phyloP scores from a whole-genome alignment of 2,113 vertebrate genomes.

The Rhombomys opimus region DNA sequence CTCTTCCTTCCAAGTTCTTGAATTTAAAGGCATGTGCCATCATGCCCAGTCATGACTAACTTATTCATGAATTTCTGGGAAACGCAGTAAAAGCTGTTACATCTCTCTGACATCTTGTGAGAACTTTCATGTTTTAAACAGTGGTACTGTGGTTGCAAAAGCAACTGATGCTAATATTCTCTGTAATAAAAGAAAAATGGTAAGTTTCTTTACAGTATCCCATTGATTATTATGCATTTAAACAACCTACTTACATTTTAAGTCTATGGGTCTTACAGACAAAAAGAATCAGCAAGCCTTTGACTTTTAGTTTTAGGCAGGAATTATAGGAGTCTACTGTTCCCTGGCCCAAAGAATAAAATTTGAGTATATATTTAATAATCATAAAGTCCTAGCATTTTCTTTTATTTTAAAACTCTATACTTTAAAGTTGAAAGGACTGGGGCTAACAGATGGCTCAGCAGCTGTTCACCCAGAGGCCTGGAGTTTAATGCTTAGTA shows the following conservation, averaged over 20 bases:
- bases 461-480: not conserved
- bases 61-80: constrained; percentile 35
- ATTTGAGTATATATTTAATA: constrained; percentile 28
- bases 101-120: not conserved
- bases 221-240: constrained; percentile 16
- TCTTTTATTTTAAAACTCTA: constrained; percentile 57
- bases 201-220: constrained; percentile 21
- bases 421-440: constrained; percentile 35
- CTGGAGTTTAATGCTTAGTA: not conserved
- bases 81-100: constrained; percentile 10
- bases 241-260: constrained; percentile 42
- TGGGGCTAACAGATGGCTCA: not conserved
- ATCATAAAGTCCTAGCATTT: constrained; percentile 8
- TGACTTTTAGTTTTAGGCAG: not conserved
- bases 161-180: constrained; percentile 1
- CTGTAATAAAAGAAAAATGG: not conserved
- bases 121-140: constrained; percentile 13
- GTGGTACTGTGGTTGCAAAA: constrained; percentile 22
- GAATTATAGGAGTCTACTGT: not conserved
- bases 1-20: not conserved
- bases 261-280: not conserved
- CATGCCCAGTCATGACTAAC: not conserved
- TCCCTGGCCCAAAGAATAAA: constrained; percentile 34
- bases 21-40: not conserved
- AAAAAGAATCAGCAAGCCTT: constrained; percentile 44